phyloP scores from a whole-genome alignment of 2,113 vertebrate species.

The Andinoacara biseriatus region DNA sequence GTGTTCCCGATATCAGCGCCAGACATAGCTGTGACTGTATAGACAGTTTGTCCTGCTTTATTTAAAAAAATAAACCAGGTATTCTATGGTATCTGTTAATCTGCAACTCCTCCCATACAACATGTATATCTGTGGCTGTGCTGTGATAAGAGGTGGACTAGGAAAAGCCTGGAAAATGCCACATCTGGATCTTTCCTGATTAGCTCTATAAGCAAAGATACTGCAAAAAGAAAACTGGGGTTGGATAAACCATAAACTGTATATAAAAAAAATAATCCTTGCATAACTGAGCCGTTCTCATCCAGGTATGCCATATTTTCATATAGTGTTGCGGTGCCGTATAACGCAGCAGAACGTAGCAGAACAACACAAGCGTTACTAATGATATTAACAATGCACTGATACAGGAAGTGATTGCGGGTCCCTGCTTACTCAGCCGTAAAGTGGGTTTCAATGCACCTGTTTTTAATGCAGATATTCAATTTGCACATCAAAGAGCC shows the following conservation, averaged over 20 bases:
- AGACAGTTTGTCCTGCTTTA: constrained; percentile 3
- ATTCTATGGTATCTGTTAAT: constrained; percentile 36
- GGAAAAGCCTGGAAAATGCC: constrained; percentile 41
- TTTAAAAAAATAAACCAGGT: neutral
- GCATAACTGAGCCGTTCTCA: neutral
- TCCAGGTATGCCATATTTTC: neutral
- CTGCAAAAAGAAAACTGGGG: neutral
- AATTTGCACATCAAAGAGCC: neutral
- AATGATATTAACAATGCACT: neutral
- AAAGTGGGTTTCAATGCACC: neutral
- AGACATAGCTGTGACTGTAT: neutral
- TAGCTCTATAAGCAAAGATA: constrained; percentile 13
- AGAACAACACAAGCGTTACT: neutral
- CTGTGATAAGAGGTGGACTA: constrained; percentile 43
- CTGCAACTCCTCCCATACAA: neutral
- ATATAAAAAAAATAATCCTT: neutral
- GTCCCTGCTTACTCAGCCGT: neutral
- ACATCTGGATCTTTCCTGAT: constrained; percentile 41
- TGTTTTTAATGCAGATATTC: neutral
- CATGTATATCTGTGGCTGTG: constrained; percentile 29
- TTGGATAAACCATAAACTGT: neutral
- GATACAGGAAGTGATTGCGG: neutral
- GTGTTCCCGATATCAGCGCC: neutral
- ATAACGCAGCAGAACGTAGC: neutral
- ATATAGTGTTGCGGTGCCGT: neutral